A percentile compares a stretch with the other conserved stretches of the same genome.
Evolutionary conservation across 1,140 invertebrate species (phyloP).

Genomic region (Gryon sp.): DNA sequence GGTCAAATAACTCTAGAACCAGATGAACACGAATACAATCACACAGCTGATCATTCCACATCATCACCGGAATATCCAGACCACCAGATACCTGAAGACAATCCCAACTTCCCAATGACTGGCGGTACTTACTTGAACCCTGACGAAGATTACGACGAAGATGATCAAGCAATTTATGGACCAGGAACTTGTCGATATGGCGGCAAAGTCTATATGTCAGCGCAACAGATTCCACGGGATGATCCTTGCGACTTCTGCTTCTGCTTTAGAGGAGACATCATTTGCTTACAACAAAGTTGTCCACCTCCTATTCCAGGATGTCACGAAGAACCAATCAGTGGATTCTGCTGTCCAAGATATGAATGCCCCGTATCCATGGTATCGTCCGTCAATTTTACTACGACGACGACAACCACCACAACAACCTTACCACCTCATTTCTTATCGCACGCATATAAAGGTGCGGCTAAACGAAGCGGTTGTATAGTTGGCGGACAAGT

Average conservation of each 20-base stretch:
- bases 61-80: conserved; percentile 69
- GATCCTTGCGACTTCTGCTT: conserved; percentile 98
- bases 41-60: conserved; percentile 37
- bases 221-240: conserved; percentile 95
- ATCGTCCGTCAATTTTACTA: conserved; percentile 87
- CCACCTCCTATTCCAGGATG: conserved; percentile 94
- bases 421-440: conserved; percentile 91
- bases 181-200: conserved; percentile 94
- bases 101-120: conserved; percentile 72
- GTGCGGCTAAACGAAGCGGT: conserved; percentile 85
- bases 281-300: conserved; percentile 96
- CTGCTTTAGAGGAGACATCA: conserved; percentile 97
- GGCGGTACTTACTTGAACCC: conserved; percentile 69
- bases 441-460: conserved; percentile 87
- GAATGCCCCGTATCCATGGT: conserved; percentile 94
- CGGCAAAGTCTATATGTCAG: conserved; percentile 94
- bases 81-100: conserved; percentile 66
- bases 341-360: conserved; percentile 96
- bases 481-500: conserved; percentile 91
- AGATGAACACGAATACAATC: conserved; percentile 54
- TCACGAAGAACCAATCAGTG: conserved; percentile 93
- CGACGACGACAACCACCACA: conserved; percentile 91
- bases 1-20: conserved; percentile 51
- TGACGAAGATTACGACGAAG: conserved; percentile 84
- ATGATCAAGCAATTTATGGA: conserved; percentile 87